Base-by-base conservation (phyloP, 2,113 vertebrate genomes). In the Aspiorhynchus laticeps region DNA sequence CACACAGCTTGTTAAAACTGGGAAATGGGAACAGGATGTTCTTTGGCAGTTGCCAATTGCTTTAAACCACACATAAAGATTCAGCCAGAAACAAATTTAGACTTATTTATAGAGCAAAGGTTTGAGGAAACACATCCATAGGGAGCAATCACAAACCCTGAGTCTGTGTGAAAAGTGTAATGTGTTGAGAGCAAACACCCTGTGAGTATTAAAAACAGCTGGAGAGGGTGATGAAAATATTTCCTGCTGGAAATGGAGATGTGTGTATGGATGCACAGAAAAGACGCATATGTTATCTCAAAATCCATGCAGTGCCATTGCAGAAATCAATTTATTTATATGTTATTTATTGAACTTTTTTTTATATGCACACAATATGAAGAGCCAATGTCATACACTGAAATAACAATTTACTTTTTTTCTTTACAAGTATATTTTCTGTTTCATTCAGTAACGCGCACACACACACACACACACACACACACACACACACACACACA, bases 281-380 rank as follows among this genome's bases (percentile, higher is more conserved):
- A 31, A 53, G 61, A 69, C 6, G 33, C 75, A 86, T 24, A 73
- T 11, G 4, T 14, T 36, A 43, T 38, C 65, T 80, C 4, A 36
- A 31, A 75, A 77, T 61, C 28, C 21, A 14, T 26, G 46, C 51
- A 76, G 74, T 53, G 76, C 61, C 21, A 19, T 51, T 65, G 80
- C 17, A 46, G 76, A 84, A 56, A 85, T 87, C 67, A 0, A 8
- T 83, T 89, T 89, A 83, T 85, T 85, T 74, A 83, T 46, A 85
- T 65, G n/a, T 71, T 80, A 41, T 89, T 89, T 71, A 84, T 84
- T 87, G 14, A 26, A 8, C 5, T 69, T 80, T 80, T 83, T 41
- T 89, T 87, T 83, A 48, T 85, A 67, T 74, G 82, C 78, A 89
- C 79, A 83, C 85, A 85, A 81, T 84, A 89, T 85, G 63, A 87